Evolutionary conservation across 1,140 invertebrate genomes (phyloP), one percentile per base, ranked within the genome.

Genomic region (Lethrus apterus): DNA sequence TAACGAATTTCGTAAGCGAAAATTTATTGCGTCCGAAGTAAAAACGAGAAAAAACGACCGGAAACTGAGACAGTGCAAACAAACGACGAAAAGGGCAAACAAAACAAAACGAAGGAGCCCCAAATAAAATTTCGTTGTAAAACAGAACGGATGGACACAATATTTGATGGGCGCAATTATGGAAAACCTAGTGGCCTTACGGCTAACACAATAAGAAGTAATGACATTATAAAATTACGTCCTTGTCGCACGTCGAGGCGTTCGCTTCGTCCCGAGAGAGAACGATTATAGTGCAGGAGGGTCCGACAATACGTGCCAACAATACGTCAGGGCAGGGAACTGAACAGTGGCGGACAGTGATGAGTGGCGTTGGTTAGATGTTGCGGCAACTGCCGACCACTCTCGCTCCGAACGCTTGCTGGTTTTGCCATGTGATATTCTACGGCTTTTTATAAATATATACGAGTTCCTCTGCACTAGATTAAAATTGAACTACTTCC

Each of bases 131-230:
- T n/a, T n/a, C 18, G 33, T 14, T 21, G 35, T 40, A 46, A 40
- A 31, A 52, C 23, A 42, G 43, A 40, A 32, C 36, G 15, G 34
- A 48, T 42, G 33, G 45, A 32, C 34, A 45, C 32, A 52, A 48
- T 52, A 44, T 49, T 52, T 52, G 50, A 52, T 52, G 50, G 34
- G 21, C 20, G 50, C 50, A 52, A 52, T 52, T 52, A 52, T 52
- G 47, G 34, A 46, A 53, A 50, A 50, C 46, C 51, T 29, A 38
- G 38, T 42, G 43, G 40, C 43, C 43, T 40, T 35, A 46, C 23
- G 31, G 20, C 51, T 40, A 52, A 50, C 42, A 44, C 47, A 53
- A 53, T 53, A 53, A 49, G 40, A 40, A 21, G 32, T 53, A 53
- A 53, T 53, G 41, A 34, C 32, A 50, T 49, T 53, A 45, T 30